A percentile compares a stretch with the other conserved stretches of the same genome.
Evolutionary conservation across 2,797 vertebrate species (phyloP).

Genomic region (Oceanodroma leucorhoa): DNA sequence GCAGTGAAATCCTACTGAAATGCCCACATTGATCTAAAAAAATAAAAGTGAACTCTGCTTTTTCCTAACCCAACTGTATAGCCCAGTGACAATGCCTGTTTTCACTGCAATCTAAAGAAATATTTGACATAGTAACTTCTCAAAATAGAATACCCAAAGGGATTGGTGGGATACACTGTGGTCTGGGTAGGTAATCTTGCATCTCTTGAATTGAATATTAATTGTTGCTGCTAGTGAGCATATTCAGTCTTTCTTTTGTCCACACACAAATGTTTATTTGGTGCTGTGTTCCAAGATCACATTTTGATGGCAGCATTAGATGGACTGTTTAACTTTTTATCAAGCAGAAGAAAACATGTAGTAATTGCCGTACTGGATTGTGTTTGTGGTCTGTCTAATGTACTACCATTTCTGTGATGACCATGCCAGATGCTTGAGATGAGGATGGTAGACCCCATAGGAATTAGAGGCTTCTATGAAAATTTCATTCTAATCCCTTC

Average conservation of each 20-base stretch:
- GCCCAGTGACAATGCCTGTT: background rate
- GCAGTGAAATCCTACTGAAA: constrained; percentile 43
- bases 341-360: background rate
- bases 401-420: constrained; percentile 31
- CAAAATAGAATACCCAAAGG: background rate
- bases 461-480: constrained; percentile 46
- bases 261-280: background rate
- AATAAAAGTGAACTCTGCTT: background rate
- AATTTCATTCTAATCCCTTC: constrained; percentile 57
- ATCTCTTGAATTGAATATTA: background rate
- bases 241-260: background rate
- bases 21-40: constrained; percentile 18
- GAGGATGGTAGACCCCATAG: constrained; percentile 12
- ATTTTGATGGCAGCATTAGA: background rate
- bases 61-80: background rate
- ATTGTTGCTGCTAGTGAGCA: background rate
- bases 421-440: constrained; percentile 49
- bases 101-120: background rate
- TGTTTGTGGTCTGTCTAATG: background rate
- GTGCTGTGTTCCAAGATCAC: background rate
- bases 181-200: background rate
- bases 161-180: background rate
- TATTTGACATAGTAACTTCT: background rate
- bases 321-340: constrained; percentile 32
- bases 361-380: constrained; percentile 43